Evolutionary conservation across 2,888 invertebrate species (phyloP).

Genomic region (Polymixis lichenea): DNA sequence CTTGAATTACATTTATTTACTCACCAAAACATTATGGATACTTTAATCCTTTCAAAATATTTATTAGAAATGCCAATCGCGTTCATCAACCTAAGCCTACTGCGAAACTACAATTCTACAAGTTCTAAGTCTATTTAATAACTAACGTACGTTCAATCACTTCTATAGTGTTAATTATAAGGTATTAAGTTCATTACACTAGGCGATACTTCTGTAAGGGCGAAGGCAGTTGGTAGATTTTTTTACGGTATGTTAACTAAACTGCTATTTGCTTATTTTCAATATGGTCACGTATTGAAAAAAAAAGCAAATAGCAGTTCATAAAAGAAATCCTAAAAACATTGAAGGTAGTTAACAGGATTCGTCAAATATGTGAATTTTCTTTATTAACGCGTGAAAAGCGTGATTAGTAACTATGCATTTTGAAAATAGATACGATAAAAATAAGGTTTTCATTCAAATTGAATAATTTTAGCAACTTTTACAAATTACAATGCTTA

Average conservation of each 20-base stretch:
- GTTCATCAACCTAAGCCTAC: constrained; percentile 61
- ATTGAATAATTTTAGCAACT: constrained; percentile 41
- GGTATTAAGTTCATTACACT: constrained; percentile 45
- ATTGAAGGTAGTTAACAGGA: not conserved
- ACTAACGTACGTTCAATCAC: constrained; percentile 62
- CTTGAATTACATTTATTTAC: constrained; percentile 50
- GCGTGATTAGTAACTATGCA: constrained; percentile 21
- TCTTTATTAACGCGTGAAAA: constrained; percentile 21
- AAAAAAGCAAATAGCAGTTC: not conserved
- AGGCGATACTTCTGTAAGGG: constrained; percentile 53
- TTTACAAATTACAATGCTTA: constrained; percentile 63
- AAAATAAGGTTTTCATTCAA: constrained; percentile 24
- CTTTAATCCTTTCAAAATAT: constrained; percentile 46
- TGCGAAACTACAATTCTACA: constrained; percentile 65
- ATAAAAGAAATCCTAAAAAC: constrained; percentile 4
- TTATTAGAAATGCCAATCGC: constrained; percentile 52
- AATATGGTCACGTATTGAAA: no score
- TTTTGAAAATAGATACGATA: constrained; percentile 33
- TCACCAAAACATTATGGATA: constrained; percentile 37
- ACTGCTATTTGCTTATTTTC: no score
- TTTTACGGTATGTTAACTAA: not conserved
- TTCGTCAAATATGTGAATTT: constrained; percentile 1
- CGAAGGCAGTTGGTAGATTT: constrained; percentile 55
- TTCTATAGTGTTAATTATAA: constrained; percentile 46
- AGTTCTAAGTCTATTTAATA: constrained; percentile 52